A percentile compares a stretch with the other conserved stretches of the same genome.
phyloP scores from a whole-genome alignment of 2,888 invertebrate species.

The Spisula subtruncata region DNA sequence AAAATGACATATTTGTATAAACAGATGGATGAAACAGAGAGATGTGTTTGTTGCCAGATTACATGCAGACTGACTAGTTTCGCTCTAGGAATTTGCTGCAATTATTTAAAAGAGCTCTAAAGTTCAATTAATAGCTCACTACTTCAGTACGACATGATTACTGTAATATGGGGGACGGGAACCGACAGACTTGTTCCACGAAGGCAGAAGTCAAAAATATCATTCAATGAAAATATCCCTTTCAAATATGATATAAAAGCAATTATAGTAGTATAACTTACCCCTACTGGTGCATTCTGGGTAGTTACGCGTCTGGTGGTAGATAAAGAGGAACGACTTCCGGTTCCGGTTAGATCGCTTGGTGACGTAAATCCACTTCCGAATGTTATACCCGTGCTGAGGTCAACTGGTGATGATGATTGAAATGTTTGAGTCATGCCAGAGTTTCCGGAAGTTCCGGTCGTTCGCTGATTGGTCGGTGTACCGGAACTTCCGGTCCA shows the following conservation, averaged over 20 bases:
- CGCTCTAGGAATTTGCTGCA: no score
- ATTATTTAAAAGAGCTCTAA: no score
- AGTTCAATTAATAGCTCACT: no score
- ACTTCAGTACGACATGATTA: no score
- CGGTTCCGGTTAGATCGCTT: not conserved
- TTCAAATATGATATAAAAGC: not conserved
- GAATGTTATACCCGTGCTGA: conserved; percentile 34
- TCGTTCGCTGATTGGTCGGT: not conserved
- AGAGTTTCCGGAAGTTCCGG: not conserved
- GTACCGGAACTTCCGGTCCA: conserved; percentile 34
- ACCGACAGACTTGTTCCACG: no score
- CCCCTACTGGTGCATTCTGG: not conserved
- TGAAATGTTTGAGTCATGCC: not conserved
- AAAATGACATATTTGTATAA: not conserved
- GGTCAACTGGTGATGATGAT: conserved; percentile 26
- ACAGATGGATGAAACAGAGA: not conserved
- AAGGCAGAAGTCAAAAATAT: no score
- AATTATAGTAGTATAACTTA: not conserved
- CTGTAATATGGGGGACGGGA: no score
- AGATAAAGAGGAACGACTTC: not conserved
- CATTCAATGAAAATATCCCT: not conserved
- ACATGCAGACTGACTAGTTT: no score
- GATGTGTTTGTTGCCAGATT: not conserved
- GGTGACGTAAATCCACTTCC: conserved; percentile 32
- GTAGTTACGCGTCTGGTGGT: not conserved